Conservation (phyloP, 2,888 invertebrate species). For the Drosophila atroscutellata region DNA sequence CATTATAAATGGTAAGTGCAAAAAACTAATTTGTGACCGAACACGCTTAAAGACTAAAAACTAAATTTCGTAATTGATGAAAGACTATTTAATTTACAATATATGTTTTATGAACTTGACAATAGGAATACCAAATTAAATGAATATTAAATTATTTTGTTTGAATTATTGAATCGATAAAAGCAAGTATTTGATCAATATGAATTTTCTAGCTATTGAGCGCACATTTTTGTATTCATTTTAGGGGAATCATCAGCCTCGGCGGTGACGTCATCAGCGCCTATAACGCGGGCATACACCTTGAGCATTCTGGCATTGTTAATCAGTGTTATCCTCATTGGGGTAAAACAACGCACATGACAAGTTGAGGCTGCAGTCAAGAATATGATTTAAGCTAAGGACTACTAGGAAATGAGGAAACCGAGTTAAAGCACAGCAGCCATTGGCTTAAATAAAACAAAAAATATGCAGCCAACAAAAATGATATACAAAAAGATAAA, state of each 20-base stretch:
- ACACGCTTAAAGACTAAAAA: too few species aligned
- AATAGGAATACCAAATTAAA: not conserved
- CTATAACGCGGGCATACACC: conserved; percentile 80
- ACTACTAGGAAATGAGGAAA: conserved; percentile 27
- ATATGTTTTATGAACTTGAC: not conserved
- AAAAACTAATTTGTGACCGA: not conserved
- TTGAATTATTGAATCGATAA: not conserved
- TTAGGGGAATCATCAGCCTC: conserved; percentile 84
- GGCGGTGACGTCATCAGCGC: conserved; percentile 84
- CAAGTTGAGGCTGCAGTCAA: conserved; percentile 63
- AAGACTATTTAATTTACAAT: not conserved
- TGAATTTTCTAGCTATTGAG: not conserved
- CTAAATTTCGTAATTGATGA: not conserved
- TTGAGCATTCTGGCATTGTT: conserved; percentile 77
- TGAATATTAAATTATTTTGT: too few species aligned
- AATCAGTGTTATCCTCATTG: conserved; percentile 75
- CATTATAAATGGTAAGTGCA: conserved; percentile 93
- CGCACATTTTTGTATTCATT: not conserved
- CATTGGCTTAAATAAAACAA: conserved; percentile 30
- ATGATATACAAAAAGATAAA: conserved; percentile 13
- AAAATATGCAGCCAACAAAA: conserved; percentile 55
- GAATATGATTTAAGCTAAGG: conserved; percentile 22
- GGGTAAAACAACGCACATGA: conserved; percentile 81
- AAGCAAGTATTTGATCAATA: not conserved
- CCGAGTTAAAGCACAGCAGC: conserved; percentile 13